Conservation (phyloP, 2,888 invertebrate genomes). For the Tolmerus cingulatus region DNA sequence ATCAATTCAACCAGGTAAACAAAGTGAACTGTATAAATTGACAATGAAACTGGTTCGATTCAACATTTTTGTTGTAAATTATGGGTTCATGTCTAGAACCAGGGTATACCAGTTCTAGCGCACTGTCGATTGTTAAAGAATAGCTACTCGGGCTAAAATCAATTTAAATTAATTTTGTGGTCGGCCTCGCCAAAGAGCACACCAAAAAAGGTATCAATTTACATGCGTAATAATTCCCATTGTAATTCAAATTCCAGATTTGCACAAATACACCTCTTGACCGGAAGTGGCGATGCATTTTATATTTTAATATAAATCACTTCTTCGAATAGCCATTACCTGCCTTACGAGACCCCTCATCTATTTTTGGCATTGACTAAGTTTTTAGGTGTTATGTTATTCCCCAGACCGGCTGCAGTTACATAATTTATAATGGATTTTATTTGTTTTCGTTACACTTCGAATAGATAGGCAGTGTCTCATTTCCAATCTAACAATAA, state of each 20-base stretch:
- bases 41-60: not conserved
- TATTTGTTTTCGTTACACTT: not conserved
- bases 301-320: not conserved
- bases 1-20: not conserved
- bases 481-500: not conserved
- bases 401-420: not conserved
- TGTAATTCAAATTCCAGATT: not conserved
- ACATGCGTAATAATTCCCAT: not conserved
- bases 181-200: not conserved
- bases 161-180: not conserved
- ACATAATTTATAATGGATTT: not conserved
- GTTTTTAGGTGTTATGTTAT: not conserved
- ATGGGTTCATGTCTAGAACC: not conserved
- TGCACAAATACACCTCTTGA: not conserved
- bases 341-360: not conserved
- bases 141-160: not conserved
- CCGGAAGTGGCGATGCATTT: not conserved
- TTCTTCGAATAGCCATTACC: not conserved
- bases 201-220: not conserved
- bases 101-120: not conserved
- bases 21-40: not conserved
- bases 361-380: not conserved
- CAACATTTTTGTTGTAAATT: not conserved
- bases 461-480: not conserved
- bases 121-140: not conserved